These are phyloP conservation scores for Misgurnus anguillicaudatus DNA, from an alignment of 2,113 vertebrate genomes.

Conservation along the genomic window DNA sequence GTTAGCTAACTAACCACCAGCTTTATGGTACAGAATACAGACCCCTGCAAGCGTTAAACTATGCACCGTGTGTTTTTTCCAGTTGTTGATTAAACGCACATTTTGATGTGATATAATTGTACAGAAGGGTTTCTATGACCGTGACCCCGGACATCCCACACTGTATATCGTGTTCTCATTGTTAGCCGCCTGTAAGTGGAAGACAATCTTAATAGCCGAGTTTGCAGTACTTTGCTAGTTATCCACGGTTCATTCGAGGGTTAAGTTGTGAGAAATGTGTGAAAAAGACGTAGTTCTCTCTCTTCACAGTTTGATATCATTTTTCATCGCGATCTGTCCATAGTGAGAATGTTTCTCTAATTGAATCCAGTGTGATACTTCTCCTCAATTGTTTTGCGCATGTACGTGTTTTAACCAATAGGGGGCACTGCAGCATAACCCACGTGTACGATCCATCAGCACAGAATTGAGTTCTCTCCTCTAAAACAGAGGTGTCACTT, in stretches of 20 bases:
- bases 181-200: conserved; percentile 35
- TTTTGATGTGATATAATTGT: conserved; percentile 23
- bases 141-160: not conserved
- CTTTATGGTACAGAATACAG: too few species aligned
- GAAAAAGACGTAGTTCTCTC: conserved; percentile 51
- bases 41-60: too few species aligned
- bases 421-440: conserved; percentile 78
- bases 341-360: conserved; percentile 55
- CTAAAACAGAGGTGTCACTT: conserved; percentile 24
- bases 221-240: conserved; percentile 47
- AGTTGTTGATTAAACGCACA: not conserved
- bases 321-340: conserved; percentile 54
- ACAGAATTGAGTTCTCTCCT: conserved; percentile 8
- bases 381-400: conserved; percentile 42
- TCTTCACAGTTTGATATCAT: conserved; percentile 56
- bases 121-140: not conserved
- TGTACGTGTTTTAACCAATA: conserved; percentile 62
- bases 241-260: conserved; percentile 51
- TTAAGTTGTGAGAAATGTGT: conserved; percentile 53
- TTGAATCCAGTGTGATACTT: conserved; percentile 53
- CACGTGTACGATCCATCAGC: not conserved
- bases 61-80: not conserved
- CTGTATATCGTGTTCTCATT: conserved; percentile 40
- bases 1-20: too few species aligned
- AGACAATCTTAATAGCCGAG: conserved; percentile 33